Evolutionary conservation across 1,140 invertebrate genomes (phyloP).

Genomic region (Polypedilum pembai): DNA sequence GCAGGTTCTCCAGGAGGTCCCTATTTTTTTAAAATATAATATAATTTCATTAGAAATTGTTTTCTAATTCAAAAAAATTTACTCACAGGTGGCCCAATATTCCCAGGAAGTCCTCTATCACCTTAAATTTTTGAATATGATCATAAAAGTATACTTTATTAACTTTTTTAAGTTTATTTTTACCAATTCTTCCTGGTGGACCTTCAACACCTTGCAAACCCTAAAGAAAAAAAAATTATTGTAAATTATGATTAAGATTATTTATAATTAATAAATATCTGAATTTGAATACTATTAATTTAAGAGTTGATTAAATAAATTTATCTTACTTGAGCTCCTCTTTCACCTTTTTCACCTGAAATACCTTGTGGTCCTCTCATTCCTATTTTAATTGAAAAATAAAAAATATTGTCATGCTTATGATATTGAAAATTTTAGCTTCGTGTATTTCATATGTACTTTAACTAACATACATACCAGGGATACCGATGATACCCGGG

Average conservation of each 20-base stretch:
- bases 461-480: constrained; percentile 45
- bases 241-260: not conserved
- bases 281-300: too few relatives aligned
- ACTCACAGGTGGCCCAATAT: constrained; percentile 41
- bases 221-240: not conserved
- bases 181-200: constrained; percentile 47
- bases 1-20: constrained; percentile 51
- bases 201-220: constrained; percentile 52
- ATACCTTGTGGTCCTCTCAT: constrained; percentile 55
- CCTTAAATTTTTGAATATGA: constrained; percentile 23
- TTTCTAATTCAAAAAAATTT: not conserved
- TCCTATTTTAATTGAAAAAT: not conserved
- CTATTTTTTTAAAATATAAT: not conserved
- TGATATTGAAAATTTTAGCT: too few relatives aligned
- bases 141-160: not conserved
- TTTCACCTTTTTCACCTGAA: constrained; percentile 64
- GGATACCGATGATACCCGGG: constrained; percentile 63
- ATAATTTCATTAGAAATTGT: not conserved
- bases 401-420: too few relatives aligned
- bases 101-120: constrained; percentile 44
- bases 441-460: too few relatives aligned
- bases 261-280: constrained; percentile 33
- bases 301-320: not conserved
- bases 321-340: constrained; percentile 43
- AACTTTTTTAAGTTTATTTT: not conserved